Evolutionary conservation across 1,140 invertebrate species (phyloP), one percentile per base, ranked within the genome.

Genomic region (Tetranychus cinnabarinus): DNA sequence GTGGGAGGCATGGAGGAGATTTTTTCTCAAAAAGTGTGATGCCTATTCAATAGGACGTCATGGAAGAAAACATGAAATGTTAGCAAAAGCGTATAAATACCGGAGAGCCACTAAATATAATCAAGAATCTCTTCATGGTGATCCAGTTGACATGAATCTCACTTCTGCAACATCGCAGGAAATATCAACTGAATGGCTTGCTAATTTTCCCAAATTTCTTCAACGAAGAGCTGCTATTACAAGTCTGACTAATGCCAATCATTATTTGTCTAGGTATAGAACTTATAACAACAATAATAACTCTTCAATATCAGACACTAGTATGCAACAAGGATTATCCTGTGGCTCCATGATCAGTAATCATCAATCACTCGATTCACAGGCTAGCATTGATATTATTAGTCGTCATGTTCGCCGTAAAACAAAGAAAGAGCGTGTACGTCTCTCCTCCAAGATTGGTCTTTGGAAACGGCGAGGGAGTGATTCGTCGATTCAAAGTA

Each of bases 21-120:
- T 86, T 70, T 74, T 90, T 37, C 78, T 80, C 71, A 83, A 82
- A 85, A 88, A 77, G 68, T 70, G 66, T 56, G 61, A 67, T 47
- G 68, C 71, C 3, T 66, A 65, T 39, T 69, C 69, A 15, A 39
- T 31, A 59, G 72, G 72, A 58, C 72, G 72, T 42, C 68, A 81
- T 70, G 72, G 85, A 63, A 84, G 85, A 67, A 89, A 90, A 68
- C 86, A 92, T 70, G 86, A 88, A 72, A 80, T 92, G 34, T 90
- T 95, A 58, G 85, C 87, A 10, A 81, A 46, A n/a, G 31, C 31
- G 13, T 59, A n/a, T 35, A 36, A 23, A 7, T 31, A 35, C 35
- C 5, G 46, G 3, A 13, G 47, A 45, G 37, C 13, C 31, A 10
- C 39, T 42, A 42, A 6, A 6, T 8, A 31, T 31, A 31, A 61